Evolutionary conservation across 2,888 invertebrate genomes (phyloP).

Genomic region (Onchidella celtica): DNA sequence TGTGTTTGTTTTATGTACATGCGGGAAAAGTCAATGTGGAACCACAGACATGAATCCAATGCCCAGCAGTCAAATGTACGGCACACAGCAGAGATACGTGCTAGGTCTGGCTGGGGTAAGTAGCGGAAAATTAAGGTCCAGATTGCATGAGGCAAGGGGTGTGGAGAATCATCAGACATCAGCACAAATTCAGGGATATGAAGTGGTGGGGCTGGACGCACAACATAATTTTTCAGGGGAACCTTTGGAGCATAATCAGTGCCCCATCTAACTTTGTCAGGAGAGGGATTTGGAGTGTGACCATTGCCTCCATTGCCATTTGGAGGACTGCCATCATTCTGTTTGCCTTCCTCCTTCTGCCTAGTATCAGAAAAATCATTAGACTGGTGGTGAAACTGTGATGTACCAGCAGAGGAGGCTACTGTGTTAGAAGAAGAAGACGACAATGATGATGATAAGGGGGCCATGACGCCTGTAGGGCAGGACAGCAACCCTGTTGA

Average conservation of each 20-base stretch:
- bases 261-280: conserved; percentile 42
- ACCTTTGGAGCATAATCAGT: conserved; percentile 49
- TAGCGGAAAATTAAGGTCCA: conserved; percentile 81
- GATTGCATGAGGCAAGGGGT: conserved; percentile 73
- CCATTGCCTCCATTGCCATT: conserved; percentile 32
- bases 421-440: conserved; percentile 3
- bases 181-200: conserved; percentile 70
- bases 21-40: conserved; percentile 89
- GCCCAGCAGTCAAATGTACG: conserved; percentile 93
- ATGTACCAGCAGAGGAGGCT: background rate
- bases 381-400: conserved; percentile 13
- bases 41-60: conserved; percentile 92
- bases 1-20: conserved; percentile 85
- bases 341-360: conserved; percentile 28
- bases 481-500: background rate
- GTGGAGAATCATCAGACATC: conserved; percentile 61
- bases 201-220: conserved; percentile 74
- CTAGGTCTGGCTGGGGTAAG: conserved; percentile 82
- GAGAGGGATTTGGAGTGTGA: conserved; percentile 50
- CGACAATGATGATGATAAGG: conserved; percentile 10
- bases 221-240: conserved; percentile 64
- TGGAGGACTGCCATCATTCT: background rate
- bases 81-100: conserved; percentile 87
- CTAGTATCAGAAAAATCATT: background rate
- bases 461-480: background rate